Percentiles rank a stretch among this genome's conserved stretches.
These are phyloP conservation scores for Rhinoraja longicauda DNA, from an alignment of 2,797 vertebrate genomes.

Conservation along the genomic window DNA sequence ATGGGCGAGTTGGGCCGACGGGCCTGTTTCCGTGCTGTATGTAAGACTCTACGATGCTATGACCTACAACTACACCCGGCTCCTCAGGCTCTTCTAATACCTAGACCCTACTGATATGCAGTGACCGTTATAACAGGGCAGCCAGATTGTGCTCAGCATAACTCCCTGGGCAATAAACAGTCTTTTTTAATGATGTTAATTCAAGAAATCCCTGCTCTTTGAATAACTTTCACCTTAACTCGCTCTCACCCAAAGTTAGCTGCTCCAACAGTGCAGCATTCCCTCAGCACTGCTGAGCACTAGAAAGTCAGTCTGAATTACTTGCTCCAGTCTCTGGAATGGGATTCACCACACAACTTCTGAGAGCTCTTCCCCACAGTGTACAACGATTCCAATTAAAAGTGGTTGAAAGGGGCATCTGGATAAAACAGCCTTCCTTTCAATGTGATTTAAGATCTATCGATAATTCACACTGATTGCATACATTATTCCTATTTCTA, in stretches of 20 bases:
- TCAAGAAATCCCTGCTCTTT: not conserved
- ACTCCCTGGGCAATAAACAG: not conserved
- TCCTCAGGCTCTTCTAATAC: not conserved
- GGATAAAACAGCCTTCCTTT: too few relatives aligned
- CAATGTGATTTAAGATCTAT: not conserved
- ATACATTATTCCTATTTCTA: too few relatives aligned
- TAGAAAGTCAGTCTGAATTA: not conserved
- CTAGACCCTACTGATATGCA: not conserved
- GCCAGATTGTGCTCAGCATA: not conserved
- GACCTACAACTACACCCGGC: not conserved
- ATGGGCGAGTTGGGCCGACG: too few relatives aligned
- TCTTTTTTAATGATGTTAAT: not conserved
- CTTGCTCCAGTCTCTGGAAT: not conserved
- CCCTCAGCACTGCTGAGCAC: not conserved
- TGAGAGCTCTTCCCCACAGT: not conserved
- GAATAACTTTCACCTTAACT: not conserved
- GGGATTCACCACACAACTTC: not conserved
- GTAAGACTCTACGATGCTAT: too few relatives aligned
- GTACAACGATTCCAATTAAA: not conserved
- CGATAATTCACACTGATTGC: not conserved
- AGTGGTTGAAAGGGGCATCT: not conserved
- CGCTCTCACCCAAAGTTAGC: not conserved
- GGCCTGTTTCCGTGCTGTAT: too few relatives aligned
- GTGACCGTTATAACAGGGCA: too few relatives aligned
- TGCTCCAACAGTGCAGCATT: not conserved